Base-by-base conservation (phyloP, 2,113 vertebrate genomes). In the Puffinus mauretanicus region DNA sequence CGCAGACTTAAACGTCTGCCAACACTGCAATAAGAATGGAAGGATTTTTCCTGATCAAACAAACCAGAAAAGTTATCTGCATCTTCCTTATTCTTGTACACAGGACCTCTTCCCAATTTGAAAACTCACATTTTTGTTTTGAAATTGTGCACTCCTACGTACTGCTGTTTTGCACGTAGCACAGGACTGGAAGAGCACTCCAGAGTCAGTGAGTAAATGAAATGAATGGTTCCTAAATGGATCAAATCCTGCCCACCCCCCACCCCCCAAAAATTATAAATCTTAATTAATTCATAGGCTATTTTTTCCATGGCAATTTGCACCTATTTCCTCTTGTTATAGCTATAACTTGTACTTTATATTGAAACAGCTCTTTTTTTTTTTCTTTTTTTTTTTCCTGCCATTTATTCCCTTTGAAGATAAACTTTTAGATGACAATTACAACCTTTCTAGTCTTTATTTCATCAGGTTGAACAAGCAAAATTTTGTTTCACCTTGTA, bases 331-430 rank as follows among this genome's bases (percentile, higher is more conserved):
- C 14, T 86, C 26, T 67, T 91, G 13, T 64, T 80, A 16, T 10
- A 66, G 7, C 10, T 82, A 9, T 42, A 70, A 70, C 18, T 5
- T 64, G 13, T 51, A 8, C 34, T 61, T 44, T 20, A 44, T 62
- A 62, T 9, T 9, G 32, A 62, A 91, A 51, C 2, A 67, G 11
- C 6, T 82, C 5, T 21, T 7, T 18, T 15, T 47, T 47, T 8
- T 6, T 7, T 21, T 14, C 26, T 32, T 46, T 12, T 2, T 5
- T 3, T 22, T 47, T 47, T 22, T 7, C 9, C 16, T 5, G 3
- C 3, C 10, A 11, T 47, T 57, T 61, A 27, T 29, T 78, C 15
- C 1, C 10, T 82, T 75, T 66, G 14, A 46, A 46, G 44, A 22
- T 62, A 46, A 76, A 67, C 11, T 58, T 76, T 16, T 66, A 25